Conservation (phyloP, 2,888 invertebrate species). For the Galerucella nymphaeae region DNA sequence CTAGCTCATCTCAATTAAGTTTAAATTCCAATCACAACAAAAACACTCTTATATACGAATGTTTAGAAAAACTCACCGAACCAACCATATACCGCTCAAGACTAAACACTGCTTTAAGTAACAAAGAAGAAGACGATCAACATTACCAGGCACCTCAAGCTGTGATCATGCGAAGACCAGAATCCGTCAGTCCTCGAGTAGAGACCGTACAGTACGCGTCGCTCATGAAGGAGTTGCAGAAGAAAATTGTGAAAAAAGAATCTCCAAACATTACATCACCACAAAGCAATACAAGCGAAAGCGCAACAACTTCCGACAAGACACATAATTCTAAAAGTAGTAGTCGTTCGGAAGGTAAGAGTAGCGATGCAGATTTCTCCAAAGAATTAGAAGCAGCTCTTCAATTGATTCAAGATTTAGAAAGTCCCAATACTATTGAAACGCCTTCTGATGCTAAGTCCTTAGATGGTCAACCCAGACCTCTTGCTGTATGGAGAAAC, state of each 20-base stretch:
- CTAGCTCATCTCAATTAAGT: slow-evolving; percentile 65
- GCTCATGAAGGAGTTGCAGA: slow-evolving; percentile 66
- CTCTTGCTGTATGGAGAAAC: slow-evolving; percentile 61
- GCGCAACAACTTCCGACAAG: slow-evolving; percentile 57
- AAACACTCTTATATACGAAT: slow-evolving; percentile 64
- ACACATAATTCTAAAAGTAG: slow-evolving; percentile 58
- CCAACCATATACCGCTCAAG: slow-evolving; percentile 64
- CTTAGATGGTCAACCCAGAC: slow-evolving; percentile 49
- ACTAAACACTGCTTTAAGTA: slow-evolving; percentile 61
- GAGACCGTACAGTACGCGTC: slow-evolving; percentile 67
- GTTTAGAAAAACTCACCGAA: slow-evolving; percentile 65
- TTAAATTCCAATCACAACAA: slow-evolving; percentile 52
- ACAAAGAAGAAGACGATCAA: slow-evolving; percentile 52
- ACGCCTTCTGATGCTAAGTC: slow-evolving; percentile 63
- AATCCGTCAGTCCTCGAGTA: slow-evolving; percentile 59
- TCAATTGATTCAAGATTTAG: slow-evolving; percentile 66
- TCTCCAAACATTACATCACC: slow-evolving; percentile 57
- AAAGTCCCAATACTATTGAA: slow-evolving; percentile 66
- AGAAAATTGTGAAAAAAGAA: slow-evolving; percentile 64
- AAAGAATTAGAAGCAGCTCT: slow-evolving; percentile 67
- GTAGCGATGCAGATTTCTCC: slow-evolving; percentile 66
- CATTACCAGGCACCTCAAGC: slow-evolving; percentile 59
- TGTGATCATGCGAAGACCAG: slow-evolving; percentile 55
- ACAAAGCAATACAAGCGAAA: slow-evolving; percentile 57
- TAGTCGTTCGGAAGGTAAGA: slow-evolving; percentile 58